Evolutionary conservation across 2,888 invertebrate species (phyloP), one percentile per base, ranked within the genome.

Genomic region (Mechanitis mazaeus): DNA sequence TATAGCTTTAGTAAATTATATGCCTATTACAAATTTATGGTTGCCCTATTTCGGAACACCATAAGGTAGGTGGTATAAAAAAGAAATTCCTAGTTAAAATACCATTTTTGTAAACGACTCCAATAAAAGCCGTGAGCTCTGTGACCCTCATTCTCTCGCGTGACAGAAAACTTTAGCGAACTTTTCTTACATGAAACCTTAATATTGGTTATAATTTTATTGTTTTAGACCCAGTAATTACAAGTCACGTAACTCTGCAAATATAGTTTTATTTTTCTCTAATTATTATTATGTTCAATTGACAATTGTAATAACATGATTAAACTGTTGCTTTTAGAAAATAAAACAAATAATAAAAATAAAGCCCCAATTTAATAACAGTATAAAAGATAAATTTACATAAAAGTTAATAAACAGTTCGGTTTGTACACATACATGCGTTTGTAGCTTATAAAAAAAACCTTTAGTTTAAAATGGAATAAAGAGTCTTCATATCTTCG

Each of bases 81-180:
- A 42, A 38, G 28, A 45, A 55, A 45, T 55, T 28, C 45, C 45
- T 59, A 33, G 45, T 54, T 59, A 45, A 53, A 20, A 45, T 33
- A 33, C 33, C 31, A 54, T 53, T 45, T 59, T 54, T 53, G 53
- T 42, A 45, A 60, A 60, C 58, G 54, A 50, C 56, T 55, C 55
- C 55, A 64, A 60, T 64, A 60, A 64, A 63, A 45, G 35, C 56
- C 60, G 53, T 60, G 58, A 60, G 55, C 58, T 47, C 45, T 35
- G 57, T 55, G 58, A 58, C 60, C 60, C 58, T 61, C 61, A 63
- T 57, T 63, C 63, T 59, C 61, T 67, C 59, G 65, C 65, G 67
- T 65, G 67, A 67, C 67, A 59, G 45, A 55, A 59, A 64, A 61
- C 61, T 65, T 67, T 61, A 42, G 55, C 56, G 46, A 64, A 64